A percentile compares a stretch with the other conserved stretches of the same genome.
These are phyloP conservation scores for Podocnemis expansa DNA, from an alignment of 2,113 vertebrate species.

Conservation along the genomic window DNA sequence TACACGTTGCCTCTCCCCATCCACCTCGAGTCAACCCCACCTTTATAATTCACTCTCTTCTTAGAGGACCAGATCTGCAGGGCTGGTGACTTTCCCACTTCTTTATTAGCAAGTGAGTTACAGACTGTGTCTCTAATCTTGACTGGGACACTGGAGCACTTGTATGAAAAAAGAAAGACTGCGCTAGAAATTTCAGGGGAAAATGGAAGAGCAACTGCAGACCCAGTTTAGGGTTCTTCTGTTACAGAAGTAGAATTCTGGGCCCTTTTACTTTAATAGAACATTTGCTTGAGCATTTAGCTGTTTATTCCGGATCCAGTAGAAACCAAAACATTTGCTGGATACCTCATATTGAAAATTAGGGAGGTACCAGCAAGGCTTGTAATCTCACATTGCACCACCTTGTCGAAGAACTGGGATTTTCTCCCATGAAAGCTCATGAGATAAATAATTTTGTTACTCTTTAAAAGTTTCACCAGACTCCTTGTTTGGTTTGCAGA, in stretches of 20 bases:
- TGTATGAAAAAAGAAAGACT: neutral
- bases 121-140: neutral
- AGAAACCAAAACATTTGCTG: neutral
- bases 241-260: neutral
- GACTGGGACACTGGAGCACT: neutral
- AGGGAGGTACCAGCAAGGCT: neutral
- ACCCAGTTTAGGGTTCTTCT: neutral
- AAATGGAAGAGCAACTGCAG: neutral
- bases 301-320: neutral
- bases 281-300: neutral
- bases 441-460: no score
- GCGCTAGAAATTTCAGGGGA: neutral
- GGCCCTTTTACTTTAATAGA: neutral
- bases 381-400: neutral
- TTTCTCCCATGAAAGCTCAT: neutral
- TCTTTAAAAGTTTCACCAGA: no score
- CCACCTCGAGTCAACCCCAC: rapidly evolving
- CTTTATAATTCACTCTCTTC: neutral
- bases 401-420: neutral
- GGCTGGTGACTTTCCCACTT: neutral
- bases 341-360: neutral
- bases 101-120: neutral
- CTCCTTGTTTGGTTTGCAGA: no score
- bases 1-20: neutral
- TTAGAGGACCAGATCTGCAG: neutral